phyloP scores from a whole-genome alignment of 2,797 vertebrate species.

The Sylvia borin region DNA sequence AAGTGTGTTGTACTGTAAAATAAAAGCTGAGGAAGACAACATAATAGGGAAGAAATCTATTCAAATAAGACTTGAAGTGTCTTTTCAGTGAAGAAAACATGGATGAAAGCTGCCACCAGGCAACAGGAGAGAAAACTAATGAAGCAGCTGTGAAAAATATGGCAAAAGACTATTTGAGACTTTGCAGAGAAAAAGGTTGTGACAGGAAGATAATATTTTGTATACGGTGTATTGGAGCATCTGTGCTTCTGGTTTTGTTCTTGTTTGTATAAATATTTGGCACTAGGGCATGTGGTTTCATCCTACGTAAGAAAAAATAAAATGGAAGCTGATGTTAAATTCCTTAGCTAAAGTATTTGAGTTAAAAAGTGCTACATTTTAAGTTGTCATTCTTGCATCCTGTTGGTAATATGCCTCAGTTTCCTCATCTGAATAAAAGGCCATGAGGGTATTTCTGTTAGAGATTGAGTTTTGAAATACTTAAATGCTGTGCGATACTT shows the following conservation, averaged over 20 bases:
- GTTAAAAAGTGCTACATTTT: neutral
- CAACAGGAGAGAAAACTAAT: neutral
- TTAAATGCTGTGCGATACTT: neutral
- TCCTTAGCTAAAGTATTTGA: neutral
- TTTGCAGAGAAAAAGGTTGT: neutral
- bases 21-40: neutral
- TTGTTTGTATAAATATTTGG: neutral
- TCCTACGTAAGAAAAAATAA: neutral
- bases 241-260: neutral
- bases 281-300: neutral
- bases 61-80: neutral
- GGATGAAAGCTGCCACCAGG: neutral
- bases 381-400: neutral
- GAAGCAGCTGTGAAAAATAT: neutral
- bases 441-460: neutral
- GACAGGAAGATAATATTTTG: neutral
- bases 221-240: neutral
- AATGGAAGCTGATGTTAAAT: neutral
- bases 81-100: neutral
- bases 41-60: neutral
- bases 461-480: neutral
- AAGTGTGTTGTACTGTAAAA: neutral
- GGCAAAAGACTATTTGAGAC: neutral
- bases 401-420: neutral
- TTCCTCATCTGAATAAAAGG: neutral